phyloP scores from a whole-genome alignment of 2,888 invertebrate species.

The Pristionchus maxplancki region DNA sequence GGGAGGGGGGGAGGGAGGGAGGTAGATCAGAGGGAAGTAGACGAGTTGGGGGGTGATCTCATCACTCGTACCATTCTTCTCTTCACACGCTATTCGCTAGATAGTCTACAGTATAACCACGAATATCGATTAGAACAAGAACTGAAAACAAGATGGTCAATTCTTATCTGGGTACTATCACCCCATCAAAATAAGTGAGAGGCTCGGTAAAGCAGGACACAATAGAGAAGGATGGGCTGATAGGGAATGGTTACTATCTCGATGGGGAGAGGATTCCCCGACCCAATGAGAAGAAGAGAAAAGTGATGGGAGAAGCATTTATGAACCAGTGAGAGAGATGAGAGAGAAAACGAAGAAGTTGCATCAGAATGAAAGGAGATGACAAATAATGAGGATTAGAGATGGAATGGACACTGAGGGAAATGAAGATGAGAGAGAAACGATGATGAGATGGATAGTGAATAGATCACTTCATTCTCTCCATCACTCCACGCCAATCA shows the following conservation, averaged over 20 bases:
- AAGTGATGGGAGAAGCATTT: conserved; percentile 6
- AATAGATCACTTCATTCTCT: neutral
- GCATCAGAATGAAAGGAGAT: conserved; percentile 18
- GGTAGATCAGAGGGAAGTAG: neutral
- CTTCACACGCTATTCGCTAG: neutral
- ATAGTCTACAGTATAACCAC: neutral
- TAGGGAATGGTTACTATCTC: neutral
- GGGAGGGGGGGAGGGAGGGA: neutral
- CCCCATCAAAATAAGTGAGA: conserved; percentile 1
- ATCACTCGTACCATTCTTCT: neutral
- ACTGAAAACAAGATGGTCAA: neutral
- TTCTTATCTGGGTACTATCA: neutral
- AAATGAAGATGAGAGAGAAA: no score
- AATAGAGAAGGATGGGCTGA: neutral
- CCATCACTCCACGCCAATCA: neutral
- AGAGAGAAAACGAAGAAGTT: neutral
- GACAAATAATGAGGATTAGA: neutral
- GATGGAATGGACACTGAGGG: neutral
- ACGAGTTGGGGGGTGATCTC: no score
- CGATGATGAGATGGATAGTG: neutral
- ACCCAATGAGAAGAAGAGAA: neutral
- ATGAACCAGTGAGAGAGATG: neutral
- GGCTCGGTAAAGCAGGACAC: neutral
- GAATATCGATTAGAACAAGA: neutral
- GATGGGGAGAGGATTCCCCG: conserved; percentile 3